These are phyloP conservation scores for Scomber scombrus DNA, from an alignment of 2,113 vertebrate genomes.

Conservation along the genomic window DNA sequence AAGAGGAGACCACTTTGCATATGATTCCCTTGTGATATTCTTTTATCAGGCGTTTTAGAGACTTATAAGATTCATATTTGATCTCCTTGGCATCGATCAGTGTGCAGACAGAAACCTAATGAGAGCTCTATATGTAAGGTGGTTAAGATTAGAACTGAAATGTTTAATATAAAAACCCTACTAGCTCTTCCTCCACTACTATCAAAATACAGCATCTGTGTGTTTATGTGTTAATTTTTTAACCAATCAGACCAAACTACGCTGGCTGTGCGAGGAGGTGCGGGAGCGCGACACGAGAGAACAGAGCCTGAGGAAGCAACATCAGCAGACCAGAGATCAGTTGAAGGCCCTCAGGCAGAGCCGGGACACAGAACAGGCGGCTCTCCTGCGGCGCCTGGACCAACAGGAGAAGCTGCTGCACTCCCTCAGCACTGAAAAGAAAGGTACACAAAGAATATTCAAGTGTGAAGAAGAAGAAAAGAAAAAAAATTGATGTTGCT, in stretches of 20 bases:
- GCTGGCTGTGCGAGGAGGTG: conserved; percentile 93
- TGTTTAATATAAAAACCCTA: background rate
- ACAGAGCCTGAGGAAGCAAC: conserved; percentile 82
- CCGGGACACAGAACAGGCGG: conserved; percentile 85
- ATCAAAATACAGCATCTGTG: background rate
- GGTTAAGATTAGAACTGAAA: background rate
- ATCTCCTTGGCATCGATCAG: conserved; percentile 24
- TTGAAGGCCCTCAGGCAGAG: conserved; percentile 85
- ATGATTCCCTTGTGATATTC: background rate
- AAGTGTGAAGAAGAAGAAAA: background rate
- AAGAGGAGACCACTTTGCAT: conserved; percentile 1
- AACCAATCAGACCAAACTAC: conserved; percentile 75
- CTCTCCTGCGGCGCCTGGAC: conserved; percentile 88
- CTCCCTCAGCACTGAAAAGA: conserved; percentile 89
- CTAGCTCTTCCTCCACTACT: background rate
- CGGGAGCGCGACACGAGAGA: conserved; percentile 87
- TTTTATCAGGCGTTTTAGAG: background rate
- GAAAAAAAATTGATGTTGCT: background rate
- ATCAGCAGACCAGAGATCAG: conserved; percentile 88
- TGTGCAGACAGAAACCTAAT: conserved; percentile 3
- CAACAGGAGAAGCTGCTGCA: conserved; percentile 89
- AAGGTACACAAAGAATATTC: conserved; percentile 81
- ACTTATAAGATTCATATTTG: conserved; percentile 11
- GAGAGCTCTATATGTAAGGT: background rate
- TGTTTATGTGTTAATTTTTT: background rate